Evolutionary conservation across 2,113 vertebrate genomes (phyloP), one percentile per base, ranked within the genome.

Genomic region (Limnothrissa miodon): DNA sequence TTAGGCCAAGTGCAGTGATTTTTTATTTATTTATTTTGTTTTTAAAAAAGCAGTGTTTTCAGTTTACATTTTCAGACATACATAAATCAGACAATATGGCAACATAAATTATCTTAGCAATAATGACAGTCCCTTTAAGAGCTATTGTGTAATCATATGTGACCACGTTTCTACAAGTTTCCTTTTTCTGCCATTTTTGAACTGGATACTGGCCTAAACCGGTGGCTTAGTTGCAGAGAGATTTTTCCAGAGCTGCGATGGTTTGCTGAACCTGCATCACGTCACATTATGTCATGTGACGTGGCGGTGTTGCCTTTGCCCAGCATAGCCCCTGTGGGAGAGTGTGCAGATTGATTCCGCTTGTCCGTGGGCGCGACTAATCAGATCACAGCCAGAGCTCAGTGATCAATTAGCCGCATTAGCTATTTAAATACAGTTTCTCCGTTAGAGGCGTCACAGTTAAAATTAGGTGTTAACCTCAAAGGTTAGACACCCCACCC

Each of bases 331-430:
- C 83, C 85, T 82, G 74, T 53, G 83, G 66, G 66, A 74, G 81
- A 62, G 39, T 85, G 85, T 86, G 81, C 79, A 87, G 86, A 92
- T 92, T 81, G 90, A 92, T 92, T 89, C 90, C 87, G 85, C 88
- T 90, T 88, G 87, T 83, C 87, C 86, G 81, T 80, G 62, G 66
- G 84, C 74, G 84, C 80, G 78, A 86, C 83, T 82, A 80, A 86
- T 86, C 85, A 45, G 79, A 81, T 80, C 85, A 81, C 81, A 48
- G 78, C 81, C 51, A 83, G 81, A 84, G 51, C 81, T 84, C 79
- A 25, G 33, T 59, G 79, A 82, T 81, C 85, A 84, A 86, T 86
- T 89, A 81, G 83, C 66, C 33, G 66, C 9, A 74, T 11, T 15
- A 2, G 66, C 66, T 74, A 29, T 36, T 74, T 74, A 74, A 74